phyloP scores from a whole-genome alignment of 2,113 vertebrate genomes.

The Myotis brandtii region DNA sequence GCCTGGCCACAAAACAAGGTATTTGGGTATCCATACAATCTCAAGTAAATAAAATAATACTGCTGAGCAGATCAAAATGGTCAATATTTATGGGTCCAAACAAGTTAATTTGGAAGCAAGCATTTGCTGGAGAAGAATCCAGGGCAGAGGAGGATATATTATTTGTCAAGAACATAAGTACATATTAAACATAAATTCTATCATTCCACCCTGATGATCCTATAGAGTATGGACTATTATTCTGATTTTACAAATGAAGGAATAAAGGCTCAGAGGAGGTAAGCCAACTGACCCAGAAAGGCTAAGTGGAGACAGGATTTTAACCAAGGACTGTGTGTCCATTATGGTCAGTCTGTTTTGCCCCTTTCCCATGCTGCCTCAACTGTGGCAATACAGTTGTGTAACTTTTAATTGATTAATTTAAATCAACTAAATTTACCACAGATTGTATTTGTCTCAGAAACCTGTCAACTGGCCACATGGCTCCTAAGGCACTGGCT shows the following conservation, averaged over 20 bases:
- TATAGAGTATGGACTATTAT: neutral
- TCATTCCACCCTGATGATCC: neutral
- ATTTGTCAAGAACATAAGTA: neutral
- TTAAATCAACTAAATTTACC: conserved; percentile 40
- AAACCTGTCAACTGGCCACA: neutral
- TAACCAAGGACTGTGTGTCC: neutral
- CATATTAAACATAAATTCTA: neutral
- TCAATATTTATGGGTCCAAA: neutral
- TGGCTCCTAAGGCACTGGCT: neutral
- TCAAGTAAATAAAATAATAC: neutral
- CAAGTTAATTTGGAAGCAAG: neutral
- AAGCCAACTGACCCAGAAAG: neutral
- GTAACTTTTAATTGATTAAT: neutral
- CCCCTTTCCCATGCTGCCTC: neutral
- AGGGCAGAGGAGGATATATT: neutral
- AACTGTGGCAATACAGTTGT: neutral
- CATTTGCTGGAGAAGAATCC: neutral
- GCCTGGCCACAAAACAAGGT: neutral
- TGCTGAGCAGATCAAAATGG: neutral
- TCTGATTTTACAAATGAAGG: conserved; percentile 8
- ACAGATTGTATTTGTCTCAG: neutral
- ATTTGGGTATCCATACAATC: neutral
- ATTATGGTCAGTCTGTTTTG: neutral
- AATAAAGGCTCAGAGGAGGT: neutral
- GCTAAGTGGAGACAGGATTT: neutral